phyloP scores from a whole-genome alignment of 2,797 vertebrate genomes.

The Malurus leucopterus region DNA sequence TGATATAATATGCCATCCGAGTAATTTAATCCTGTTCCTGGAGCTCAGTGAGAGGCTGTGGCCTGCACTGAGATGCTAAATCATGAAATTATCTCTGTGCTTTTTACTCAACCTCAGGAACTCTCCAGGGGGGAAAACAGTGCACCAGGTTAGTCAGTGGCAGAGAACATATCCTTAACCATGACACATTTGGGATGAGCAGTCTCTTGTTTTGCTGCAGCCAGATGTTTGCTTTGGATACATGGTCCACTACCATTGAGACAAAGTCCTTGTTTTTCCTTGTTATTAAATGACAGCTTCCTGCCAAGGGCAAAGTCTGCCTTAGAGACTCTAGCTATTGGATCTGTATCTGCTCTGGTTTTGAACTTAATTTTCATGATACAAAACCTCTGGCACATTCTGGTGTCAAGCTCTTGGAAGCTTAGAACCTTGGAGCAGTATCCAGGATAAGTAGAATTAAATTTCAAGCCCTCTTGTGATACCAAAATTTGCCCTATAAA shows the following conservation, averaged over 20 bases:
- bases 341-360: not conserved
- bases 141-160: not conserved
- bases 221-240: not conserved
- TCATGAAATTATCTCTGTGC: rapidly evolving
- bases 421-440: not conserved
- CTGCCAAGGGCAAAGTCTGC: not conserved
- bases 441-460: not conserved
- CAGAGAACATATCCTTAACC: not conserved
- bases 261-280: not conserved
- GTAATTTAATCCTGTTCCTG: not conserved
- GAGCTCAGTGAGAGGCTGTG: not conserved
- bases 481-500: not conserved
- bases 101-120: not conserved
- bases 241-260: not conserved
- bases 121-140: not conserved
- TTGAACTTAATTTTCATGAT: not conserved
- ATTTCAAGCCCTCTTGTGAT: not conserved
- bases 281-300: not conserved
- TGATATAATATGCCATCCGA: rapidly evolving
- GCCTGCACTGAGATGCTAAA: not conserved
- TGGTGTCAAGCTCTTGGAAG: not conserved
- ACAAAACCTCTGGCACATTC: not conserved
- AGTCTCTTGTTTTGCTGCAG: not conserved
- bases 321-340: not conserved
- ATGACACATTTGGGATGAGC: not conserved